A percentile compares a stretch with the other conserved stretches of the same genome.
phyloP scores from a whole-genome alignment of 2,888 invertebrate genomes.

The Pyrrhosoma nymphula region DNA sequence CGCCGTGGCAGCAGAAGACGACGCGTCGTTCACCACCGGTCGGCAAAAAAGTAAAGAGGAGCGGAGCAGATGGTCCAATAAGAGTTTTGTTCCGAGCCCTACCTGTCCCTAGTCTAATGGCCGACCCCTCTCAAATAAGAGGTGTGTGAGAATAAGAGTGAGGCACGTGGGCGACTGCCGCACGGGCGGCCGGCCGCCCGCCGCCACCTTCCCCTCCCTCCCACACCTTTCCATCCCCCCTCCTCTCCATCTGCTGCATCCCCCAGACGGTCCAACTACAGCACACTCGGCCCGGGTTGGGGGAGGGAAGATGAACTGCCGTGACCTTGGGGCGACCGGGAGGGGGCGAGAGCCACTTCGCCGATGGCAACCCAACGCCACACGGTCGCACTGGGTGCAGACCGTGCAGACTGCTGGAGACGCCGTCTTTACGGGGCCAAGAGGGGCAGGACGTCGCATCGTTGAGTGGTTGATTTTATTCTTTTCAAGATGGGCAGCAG shows the following conservation, averaged over 20 bases:
- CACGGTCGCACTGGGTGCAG: not conserved
- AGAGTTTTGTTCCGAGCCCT: not conserved
- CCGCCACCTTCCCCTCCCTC: not conserved
- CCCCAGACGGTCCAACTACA: slow-evolving; percentile 16
- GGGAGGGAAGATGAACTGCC: not conserved
- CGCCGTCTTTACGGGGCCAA: not conserved
- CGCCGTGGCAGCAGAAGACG: not conserved
- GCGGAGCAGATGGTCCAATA: not conserved
- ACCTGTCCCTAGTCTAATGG: slow-evolving; percentile 1
- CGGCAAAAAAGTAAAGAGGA: not conserved
- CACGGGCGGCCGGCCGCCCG: not conserved
- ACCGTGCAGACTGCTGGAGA: not conserved
- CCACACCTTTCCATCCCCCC: not conserved
- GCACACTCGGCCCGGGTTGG: not conserved
- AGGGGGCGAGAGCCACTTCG: not conserved
- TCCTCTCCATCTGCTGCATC: not conserved
- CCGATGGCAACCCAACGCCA: not conserved
- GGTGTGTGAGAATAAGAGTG: not conserved
- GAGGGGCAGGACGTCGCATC: no score
- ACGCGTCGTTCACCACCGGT: not conserved
- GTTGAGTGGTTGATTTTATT: no score
- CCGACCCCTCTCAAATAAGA: not conserved
- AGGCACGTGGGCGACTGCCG: not conserved
- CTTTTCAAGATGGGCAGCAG: no score
- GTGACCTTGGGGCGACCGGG: slow-evolving; percentile 12